Conservation (phyloP, 2,888 invertebrate species). For the Melanostoma scalare region DNA sequence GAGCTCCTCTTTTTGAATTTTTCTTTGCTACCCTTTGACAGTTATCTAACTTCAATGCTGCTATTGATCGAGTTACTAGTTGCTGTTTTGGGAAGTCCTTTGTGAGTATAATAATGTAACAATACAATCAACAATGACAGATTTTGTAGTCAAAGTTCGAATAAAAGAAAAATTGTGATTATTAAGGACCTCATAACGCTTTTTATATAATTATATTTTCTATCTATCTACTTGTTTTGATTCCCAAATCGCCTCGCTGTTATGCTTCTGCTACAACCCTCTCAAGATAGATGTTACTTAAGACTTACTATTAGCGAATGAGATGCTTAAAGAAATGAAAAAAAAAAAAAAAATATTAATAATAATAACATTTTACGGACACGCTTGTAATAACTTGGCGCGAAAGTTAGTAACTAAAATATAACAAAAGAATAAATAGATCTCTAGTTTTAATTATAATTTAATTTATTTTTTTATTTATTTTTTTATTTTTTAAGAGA, state of each 20-base stretch:
- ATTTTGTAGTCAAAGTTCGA: constrained; percentile 44
- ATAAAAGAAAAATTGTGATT: constrained; percentile 71
- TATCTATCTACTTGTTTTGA: constrained; percentile 37
- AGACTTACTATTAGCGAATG: constrained; percentile 45
- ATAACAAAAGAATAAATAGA: background rate
- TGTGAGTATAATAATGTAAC: constrained; percentile 78
- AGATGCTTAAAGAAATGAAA: constrained; percentile 29
- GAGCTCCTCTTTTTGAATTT: constrained; percentile 72
- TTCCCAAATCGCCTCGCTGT: constrained; percentile 46
- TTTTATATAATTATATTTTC: constrained; percentile 26
- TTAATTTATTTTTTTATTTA: constrained; percentile 26
- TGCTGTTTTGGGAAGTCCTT: constrained; percentile 81
- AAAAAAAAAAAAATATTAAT: background rate
- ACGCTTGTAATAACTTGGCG: constrained; percentile 42
- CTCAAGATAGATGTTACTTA: constrained; percentile 57
- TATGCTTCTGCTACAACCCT: constrained; percentile 40
- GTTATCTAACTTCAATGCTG: constrained; percentile 73
- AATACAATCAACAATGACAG: constrained; percentile 45
- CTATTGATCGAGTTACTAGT: constrained; percentile 75
- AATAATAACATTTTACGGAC: background rate
- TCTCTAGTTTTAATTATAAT: constrained; percentile 25
- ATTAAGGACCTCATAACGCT: constrained; percentile 62
- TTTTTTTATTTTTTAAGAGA: constrained; percentile 44
- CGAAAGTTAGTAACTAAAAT: constrained; percentile 10
- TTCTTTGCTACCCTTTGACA: constrained; percentile 72